phyloP scores from a whole-genome alignment of 2,888 invertebrate genomes.

The Drosophila infuscata region DNA sequence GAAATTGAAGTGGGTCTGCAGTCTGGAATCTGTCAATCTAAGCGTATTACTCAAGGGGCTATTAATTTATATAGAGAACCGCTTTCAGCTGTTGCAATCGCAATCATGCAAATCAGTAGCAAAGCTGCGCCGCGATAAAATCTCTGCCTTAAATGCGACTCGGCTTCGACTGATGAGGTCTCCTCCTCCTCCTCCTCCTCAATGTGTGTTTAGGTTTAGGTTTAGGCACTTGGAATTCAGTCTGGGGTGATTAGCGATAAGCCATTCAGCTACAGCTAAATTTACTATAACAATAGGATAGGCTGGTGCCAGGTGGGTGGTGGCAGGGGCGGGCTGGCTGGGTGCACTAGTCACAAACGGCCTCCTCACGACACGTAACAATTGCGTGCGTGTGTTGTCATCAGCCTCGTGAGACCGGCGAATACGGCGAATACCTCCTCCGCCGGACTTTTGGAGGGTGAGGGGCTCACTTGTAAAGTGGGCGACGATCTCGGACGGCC shows the following conservation, averaged over 20 bases:
- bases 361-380: slow-evolving; percentile 44
- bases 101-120: slow-evolving; percentile 9
- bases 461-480: slow-evolving; percentile 46
- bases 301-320: background rate
- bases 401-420: slow-evolving; percentile 6
- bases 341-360: slow-evolving; percentile 11
- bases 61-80: slow-evolving; percentile 10
- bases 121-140: slow-evolving; percentile 5
- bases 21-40: slow-evolving; percentile 1
- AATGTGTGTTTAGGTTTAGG: background rate
- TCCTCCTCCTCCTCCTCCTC: background rate
- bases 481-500: slow-evolving; percentile 56
- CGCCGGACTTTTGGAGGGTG: background rate
- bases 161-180: slow-evolving; percentile 4
- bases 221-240: slow-evolving; percentile 21
- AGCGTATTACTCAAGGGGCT: slow-evolving; percentile 1
- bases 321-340: background rate
- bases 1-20: background rate
- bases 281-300: background rate
- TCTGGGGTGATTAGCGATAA: slow-evolving; percentile 30
- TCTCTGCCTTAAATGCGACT: slow-evolving; percentile 5
- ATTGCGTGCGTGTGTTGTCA: slow-evolving; percentile 32
- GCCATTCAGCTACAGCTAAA: slow-evolving; percentile 11
- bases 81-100: slow-evolving; percentile 23
- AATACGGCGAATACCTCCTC: slow-evolving; percentile 1